Percentiles rank a stretch among this genome's conserved stretches.
phyloP scores from a whole-genome alignment of 2,888 invertebrate genomes.

The Orthosia gothica region DNA sequence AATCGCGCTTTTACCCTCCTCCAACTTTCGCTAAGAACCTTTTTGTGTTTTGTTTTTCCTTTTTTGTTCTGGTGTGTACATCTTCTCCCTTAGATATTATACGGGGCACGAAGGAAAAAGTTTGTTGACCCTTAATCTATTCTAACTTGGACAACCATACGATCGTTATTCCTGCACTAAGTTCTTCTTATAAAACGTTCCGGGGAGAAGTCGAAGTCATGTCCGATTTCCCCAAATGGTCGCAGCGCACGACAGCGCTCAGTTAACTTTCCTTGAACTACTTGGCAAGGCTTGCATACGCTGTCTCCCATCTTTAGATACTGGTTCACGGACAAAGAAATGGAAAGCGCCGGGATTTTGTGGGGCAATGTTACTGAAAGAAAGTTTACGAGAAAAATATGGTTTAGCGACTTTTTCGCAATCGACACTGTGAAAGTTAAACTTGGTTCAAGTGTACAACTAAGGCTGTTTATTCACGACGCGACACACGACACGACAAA shows the following conservation, averaged over 20 bases:
- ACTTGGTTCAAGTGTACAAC: not conserved
- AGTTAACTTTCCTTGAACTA: conserved; percentile 33
- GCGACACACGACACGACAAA: too few relatives aligned
- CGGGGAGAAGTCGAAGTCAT: conserved; percentile 1
- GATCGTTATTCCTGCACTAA: not conserved
- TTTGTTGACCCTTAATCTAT: not conserved
- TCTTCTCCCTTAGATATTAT: not conserved
- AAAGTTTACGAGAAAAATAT: not conserved
- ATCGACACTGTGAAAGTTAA: not conserved
- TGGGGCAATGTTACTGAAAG: not conserved
- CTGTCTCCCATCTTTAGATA: conserved; percentile 16
- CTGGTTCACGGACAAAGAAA: conserved; percentile 47
- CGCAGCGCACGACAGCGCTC: not conserved
- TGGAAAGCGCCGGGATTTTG: conserved; percentile 17
- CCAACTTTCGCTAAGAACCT: not conserved
- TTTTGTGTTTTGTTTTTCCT: not conserved
- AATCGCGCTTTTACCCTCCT: not conserved
- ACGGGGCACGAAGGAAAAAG: not conserved
- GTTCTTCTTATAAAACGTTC: conserved; percentile 1
- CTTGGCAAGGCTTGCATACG: conserved; percentile 48
- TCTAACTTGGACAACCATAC: not conserved
- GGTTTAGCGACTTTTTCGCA: not conserved
- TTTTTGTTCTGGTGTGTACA: not conserved
- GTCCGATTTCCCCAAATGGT: conserved; percentile 15
- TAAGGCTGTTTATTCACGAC: too few relatives aligned